phyloP scores from a whole-genome alignment of 2,888 invertebrate species.

The Machimus atricapillus region DNA sequence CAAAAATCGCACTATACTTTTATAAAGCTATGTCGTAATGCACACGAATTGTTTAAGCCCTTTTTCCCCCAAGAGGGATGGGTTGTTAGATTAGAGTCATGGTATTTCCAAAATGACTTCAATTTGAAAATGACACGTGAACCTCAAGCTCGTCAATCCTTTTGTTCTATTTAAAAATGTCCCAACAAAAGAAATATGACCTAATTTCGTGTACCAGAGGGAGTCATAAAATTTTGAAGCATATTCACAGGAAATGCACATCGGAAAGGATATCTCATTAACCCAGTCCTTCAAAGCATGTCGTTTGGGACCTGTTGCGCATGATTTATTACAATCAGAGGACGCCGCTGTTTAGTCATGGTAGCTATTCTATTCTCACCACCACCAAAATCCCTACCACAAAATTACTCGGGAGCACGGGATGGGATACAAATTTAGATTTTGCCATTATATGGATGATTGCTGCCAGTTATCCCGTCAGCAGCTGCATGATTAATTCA shows the following conservation, averaged over 20 bases:
- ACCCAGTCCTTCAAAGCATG: slow-evolving; percentile 4
- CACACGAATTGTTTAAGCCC: not conserved
- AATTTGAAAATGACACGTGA: not conserved
- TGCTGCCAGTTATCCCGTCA: slow-evolving; percentile 35
- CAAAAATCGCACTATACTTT: not conserved
- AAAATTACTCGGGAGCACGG: not conserved
- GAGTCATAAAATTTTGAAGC: not conserved
- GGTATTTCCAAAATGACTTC: not conserved
- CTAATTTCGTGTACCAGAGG: not conserved
- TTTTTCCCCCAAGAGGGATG: not conserved
- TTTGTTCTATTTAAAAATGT: not conserved
- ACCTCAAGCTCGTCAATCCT: not conserved
- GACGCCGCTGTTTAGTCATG: not conserved
- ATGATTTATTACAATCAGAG: slow-evolving; percentile 14
- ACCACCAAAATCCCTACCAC: not conserved
- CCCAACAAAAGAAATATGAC: not conserved
- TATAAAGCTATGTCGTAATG: not conserved
- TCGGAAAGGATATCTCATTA: not conserved
- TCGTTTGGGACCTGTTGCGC: slow-evolving; percentile 21
- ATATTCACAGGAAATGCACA: not conserved
- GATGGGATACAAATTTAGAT: slow-evolving; percentile 33
- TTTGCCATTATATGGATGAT: slow-evolving; percentile 31
- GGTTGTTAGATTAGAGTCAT: not conserved
- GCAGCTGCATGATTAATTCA: slow-evolving; percentile 27
- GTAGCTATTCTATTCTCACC: not conserved